Base-by-base conservation (phyloP, 2,888 invertebrate species). In the Eupithecia tripunctaria region DNA sequence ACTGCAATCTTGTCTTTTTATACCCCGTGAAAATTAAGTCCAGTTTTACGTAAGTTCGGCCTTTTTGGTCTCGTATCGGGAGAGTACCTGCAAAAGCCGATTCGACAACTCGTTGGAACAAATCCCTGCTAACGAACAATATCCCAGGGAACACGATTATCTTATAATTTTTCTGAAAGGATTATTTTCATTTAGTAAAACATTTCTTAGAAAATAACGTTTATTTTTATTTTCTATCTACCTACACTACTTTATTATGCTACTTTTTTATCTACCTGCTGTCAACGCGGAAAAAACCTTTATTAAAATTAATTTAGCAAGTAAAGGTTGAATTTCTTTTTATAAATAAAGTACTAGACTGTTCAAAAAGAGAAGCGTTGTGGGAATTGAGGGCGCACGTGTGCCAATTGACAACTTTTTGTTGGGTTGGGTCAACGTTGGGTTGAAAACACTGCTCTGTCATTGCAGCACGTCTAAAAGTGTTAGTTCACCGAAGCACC, bases 31-130 rank as follows among this genome's bases (percentile, higher is more conserved):
- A 60, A 60, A 60, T 29, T 14, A 18, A 18, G 29, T 18, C 1
- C 7, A 12, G 29, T 18, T 27, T 60, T 29, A 15, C 29, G 18
- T 15, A 29, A 60, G 29, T 8, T 2, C 29, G 15, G 29, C 8
- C 29, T 60, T 60, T 29, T 29, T 29, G 29, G 60, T 29, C 2
- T 18, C 18, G 29, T 60, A 21, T 60, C 7, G 8, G 29, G 8
- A 8, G 21, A 60, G 29, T 18, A 29, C 27, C 59, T 29, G 59
- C 60, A 60, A 60, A 60, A 36, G 32, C 38, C 66, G 65, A 41
- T 65, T 25, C 65, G 25, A 64, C 21, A 66, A 70, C 64, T 65
- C 65, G 67, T 65, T 70, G 64, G 64, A 68, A 59, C 25, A 59
- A 59, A 68, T 47, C 18, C 25, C 29, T 59, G 25, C 59, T 25